These are phyloP conservation scores for Burhinus oedicnemus DNA, from an alignment of 2,113 vertebrate species.

Conservation along the genomic window DNA sequence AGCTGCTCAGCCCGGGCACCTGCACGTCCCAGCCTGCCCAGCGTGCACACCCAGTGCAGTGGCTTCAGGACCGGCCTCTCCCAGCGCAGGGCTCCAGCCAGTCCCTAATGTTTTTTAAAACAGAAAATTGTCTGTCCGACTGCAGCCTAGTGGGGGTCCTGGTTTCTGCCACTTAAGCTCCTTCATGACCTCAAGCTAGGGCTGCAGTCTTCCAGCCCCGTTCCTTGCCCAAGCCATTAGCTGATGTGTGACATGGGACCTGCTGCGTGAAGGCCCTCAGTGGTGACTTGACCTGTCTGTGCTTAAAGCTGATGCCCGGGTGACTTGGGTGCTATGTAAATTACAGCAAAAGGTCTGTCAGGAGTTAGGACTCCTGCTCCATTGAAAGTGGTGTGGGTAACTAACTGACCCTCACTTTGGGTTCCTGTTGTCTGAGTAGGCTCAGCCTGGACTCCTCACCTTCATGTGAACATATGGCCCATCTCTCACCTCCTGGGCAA, in stretches of 20 bases:
- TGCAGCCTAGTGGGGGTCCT: background rate
- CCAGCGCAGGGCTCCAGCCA: background rate
- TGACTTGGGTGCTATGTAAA: background rate
- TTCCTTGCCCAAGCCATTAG: no score
- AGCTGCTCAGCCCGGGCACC: background rate
- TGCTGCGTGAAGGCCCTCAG: fast-evolving
- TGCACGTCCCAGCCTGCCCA: background rate
- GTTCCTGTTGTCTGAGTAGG: background rate
- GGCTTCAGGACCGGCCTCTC: no score
- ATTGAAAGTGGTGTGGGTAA: background rate
- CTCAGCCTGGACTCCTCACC: background rate
- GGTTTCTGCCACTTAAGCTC: background rate
- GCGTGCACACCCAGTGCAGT: no score
- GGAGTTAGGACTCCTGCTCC: background rate
- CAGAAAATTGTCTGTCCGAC: background rate
- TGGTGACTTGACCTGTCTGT: background rate
- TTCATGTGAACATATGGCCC: background rate
- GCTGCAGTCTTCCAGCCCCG: background rate
- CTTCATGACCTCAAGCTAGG: background rate
- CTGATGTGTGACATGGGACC: background rate
- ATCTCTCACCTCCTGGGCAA: background rate
- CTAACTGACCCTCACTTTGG: background rate
- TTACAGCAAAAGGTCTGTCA: background rate
- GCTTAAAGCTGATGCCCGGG: background rate
- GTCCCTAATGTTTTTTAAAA: background rate